Conservation (phyloP, 2,888 invertebrate genomes). For the Lymantria monacha region DNA sequence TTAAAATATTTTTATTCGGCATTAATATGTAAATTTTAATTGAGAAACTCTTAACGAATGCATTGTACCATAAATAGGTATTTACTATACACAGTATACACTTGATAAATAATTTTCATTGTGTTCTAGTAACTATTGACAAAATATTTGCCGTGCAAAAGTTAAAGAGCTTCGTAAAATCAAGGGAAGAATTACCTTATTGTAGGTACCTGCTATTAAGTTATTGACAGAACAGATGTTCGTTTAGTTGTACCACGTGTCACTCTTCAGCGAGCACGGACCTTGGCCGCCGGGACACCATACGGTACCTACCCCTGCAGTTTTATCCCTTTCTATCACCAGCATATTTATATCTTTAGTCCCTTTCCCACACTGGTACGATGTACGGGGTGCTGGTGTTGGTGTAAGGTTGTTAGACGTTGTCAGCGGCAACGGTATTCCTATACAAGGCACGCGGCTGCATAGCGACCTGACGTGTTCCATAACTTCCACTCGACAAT, state of each 20-base stretch:
- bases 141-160: no score
- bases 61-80: no score
- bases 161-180: no score
- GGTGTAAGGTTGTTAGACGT: conserved; percentile 73
- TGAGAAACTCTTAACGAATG: no score
- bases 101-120: no score
- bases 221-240: conserved; percentile 61
- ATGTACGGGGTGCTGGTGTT: conserved; percentile 59
- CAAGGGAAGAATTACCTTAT: no score
- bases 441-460: conserved; percentile 63
- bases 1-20: no score
- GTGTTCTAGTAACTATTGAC: no score
- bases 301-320: conserved; percentile 58
- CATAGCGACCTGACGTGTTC: conserved; percentile 56
- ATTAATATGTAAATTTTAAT: no score
- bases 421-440: conserved; percentile 73
- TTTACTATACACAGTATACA: no score
- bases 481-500: conserved; percentile 58
- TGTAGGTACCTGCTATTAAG: conserved; percentile 12
- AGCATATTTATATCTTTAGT: conserved; percentile 37
- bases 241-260: conserved; percentile 59
- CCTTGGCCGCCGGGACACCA: conserved; percentile 55
- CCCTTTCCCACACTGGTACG: conserved; percentile 53
- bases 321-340: conserved; percentile 49
- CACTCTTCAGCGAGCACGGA: conserved; percentile 73